Conservation (phyloP, 2,888 invertebrate species). For the Eupithecia dodoneata region DNA sequence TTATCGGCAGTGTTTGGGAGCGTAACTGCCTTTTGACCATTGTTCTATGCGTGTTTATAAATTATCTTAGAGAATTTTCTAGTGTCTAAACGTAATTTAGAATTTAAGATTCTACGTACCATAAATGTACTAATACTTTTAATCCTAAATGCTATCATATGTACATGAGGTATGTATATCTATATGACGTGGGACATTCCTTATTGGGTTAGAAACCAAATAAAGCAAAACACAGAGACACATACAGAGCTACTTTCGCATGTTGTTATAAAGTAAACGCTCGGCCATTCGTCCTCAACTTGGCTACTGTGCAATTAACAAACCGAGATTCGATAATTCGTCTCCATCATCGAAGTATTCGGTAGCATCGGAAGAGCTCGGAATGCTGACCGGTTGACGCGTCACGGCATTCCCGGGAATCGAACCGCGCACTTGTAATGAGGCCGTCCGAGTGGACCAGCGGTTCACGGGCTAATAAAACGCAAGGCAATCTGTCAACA, state of each 20-base stretch:
- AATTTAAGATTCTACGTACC: no score
- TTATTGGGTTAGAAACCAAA: background rate
- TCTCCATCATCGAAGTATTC: background rate
- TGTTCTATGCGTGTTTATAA: no score
- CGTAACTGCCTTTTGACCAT: no score
- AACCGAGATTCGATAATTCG: slow-evolving; percentile 3
- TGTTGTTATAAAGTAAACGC: background rate
- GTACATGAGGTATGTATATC: no score
- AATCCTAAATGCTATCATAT: no score
- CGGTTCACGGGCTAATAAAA: background rate
- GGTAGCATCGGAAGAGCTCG: slow-evolving; percentile 16
- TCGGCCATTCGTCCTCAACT: background rate
- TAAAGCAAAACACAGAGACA: background rate
- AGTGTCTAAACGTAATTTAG: no score
- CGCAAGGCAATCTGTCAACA: background rate
- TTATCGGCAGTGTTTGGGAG: no score
- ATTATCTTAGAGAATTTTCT: no score
- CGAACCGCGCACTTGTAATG: slow-evolving; percentile 17
- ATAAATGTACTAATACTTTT: no score
- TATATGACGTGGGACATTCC: background rate
- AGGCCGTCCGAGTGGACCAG: slow-evolving; percentile 13
- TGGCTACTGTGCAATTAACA: background rate
- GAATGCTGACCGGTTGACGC: slow-evolving; percentile 39
- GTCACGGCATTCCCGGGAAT: slow-evolving; percentile 33
- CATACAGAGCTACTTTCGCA: background rate